phyloP scores from a whole-genome alignment of 2,888 invertebrate genomes.

The Ephialtes manifestator region DNA sequence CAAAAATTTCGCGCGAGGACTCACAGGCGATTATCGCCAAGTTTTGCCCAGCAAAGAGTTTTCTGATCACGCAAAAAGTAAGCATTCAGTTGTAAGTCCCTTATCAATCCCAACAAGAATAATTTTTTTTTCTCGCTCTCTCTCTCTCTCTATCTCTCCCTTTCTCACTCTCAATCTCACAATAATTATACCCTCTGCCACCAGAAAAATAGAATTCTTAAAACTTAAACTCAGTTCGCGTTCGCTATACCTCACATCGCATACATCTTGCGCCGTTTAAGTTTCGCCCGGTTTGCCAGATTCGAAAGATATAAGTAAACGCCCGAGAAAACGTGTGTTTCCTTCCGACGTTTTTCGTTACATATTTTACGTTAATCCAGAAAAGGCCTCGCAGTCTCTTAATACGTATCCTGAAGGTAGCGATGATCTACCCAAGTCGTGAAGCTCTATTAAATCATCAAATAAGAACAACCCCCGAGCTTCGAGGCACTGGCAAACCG shows the following conservation, averaged over 20 bases:
- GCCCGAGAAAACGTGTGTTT: not conserved
- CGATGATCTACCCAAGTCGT: conserved; percentile 11
- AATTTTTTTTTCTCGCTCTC: conserved; percentile 12
- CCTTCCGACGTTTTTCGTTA: conserved; percentile 11
- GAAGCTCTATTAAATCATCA: conserved; percentile 29
- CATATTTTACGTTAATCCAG: conserved; percentile 2
- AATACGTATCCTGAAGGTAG: conserved; percentile 42
- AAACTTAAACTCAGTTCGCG: conserved; percentile 83
- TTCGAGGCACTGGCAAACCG: conserved; percentile 60
- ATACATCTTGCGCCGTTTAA: conserved; percentile 62
- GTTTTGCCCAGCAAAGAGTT: conserved; percentile 6
- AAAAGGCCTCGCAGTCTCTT: conserved; percentile 14
- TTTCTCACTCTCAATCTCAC: conserved; percentile 64
- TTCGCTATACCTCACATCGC: conserved; percentile 59
- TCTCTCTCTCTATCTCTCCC: conserved; percentile 1
- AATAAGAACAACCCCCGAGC: conserved; percentile 19
- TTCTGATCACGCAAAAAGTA: conserved; percentile 5
- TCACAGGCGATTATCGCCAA: conserved; percentile 19
- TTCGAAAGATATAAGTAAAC: not conserved
- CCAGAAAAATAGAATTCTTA: conserved; percentile 85
- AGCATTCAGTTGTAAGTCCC: conserved; percentile 11
- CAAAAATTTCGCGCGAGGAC: conserved; percentile 58
- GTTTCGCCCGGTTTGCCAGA: conserved; percentile 64
- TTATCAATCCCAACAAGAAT: conserved; percentile 25
- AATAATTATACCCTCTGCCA: conserved; percentile 75